These are phyloP conservation scores for Brachyopa scutellaris DNA, from an alignment of 2,888 invertebrate genomes.

Conservation along the genomic window DNA sequence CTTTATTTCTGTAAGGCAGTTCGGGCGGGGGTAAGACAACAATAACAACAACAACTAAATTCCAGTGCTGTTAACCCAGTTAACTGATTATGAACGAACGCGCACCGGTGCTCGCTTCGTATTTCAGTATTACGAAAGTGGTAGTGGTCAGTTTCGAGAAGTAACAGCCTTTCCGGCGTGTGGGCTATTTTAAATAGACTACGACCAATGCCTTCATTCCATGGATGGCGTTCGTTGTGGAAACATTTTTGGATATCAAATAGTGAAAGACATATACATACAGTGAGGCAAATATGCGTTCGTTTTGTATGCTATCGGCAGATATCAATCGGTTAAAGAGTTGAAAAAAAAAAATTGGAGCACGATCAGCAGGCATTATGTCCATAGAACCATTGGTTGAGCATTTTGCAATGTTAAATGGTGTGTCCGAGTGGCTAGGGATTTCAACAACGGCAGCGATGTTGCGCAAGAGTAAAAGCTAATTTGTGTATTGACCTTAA, in stretches of 20 bases:
- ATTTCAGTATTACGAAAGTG: constrained; percentile 64
- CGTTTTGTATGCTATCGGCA: constrained; percentile 24
- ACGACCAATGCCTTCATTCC: constrained; percentile 46
- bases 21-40: constrained; percentile 30
- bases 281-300: constrained; percentile 22
- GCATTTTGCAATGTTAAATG: constrained; percentile 33
- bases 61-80: constrained; percentile 71
- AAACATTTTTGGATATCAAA: constrained; percentile 29
- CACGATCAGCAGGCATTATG: constrained; percentile 29
- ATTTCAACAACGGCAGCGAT: constrained; percentile 21
- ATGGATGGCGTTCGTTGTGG: constrained; percentile 28
- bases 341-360: constrained; percentile 26
- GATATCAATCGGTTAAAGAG: constrained; percentile 53
- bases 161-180: constrained; percentile 54
- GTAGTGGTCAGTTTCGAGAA: constrained; percentile 62
- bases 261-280: constrained; percentile 13
- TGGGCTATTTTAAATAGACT: constrained; percentile 68
- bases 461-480: constrained; percentile 62
- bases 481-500: constrained; percentile 66
- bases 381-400: constrained; percentile 22
- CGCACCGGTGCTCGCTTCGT: constrained; percentile 29
- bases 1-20: no score
- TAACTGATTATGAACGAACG: constrained; percentile 67
- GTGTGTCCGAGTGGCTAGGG: constrained; percentile 2
- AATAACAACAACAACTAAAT: constrained; percentile 39